Evolutionary conservation across 1,140 invertebrate species (phyloP).

Genomic region (Ceratitis capitata): DNA sequence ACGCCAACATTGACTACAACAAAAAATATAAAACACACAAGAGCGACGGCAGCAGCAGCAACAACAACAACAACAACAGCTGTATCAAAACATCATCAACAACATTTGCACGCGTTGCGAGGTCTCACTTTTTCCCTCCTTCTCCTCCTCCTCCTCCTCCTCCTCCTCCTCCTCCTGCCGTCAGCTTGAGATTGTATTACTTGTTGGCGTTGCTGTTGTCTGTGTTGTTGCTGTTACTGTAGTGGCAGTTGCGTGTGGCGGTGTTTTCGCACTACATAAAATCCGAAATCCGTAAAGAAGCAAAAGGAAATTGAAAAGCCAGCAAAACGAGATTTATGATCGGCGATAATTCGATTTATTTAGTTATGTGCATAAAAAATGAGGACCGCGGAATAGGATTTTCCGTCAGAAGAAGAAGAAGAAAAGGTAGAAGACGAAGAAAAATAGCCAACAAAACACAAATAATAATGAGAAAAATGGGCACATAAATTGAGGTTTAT

Average conservation of each 20-base stretch:
- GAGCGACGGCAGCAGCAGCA: no score
- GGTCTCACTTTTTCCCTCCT: no score
- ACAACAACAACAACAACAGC: conserved; percentile 36
- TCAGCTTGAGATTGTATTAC: conserved; percentile 28
- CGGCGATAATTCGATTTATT: conserved; percentile 30
- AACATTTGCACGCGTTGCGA: conserved; percentile 24
- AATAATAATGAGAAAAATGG: no score
- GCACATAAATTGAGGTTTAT: not conserved
- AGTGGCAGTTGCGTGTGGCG: conserved; percentile 11
- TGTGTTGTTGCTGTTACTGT: not conserved
- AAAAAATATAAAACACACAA: no score
- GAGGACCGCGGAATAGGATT: not conserved
- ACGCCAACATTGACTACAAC: conserved; percentile 16
- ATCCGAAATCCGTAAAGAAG: not conserved
- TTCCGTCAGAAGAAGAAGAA: not conserved
- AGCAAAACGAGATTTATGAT: conserved; percentile 29
- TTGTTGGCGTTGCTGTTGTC: not conserved
- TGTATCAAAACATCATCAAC: not conserved
- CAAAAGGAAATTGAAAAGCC: conserved; percentile 31
- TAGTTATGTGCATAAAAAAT: conserved; percentile 31
- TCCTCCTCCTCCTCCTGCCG: no score
- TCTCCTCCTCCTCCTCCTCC: no score
- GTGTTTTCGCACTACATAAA: conserved; percentile 33
- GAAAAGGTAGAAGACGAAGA: no score
- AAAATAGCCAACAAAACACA: no score